Evolutionary conservation across 1,140 invertebrate species (phyloP).

Genomic region (Penaeus indicus): DNA sequence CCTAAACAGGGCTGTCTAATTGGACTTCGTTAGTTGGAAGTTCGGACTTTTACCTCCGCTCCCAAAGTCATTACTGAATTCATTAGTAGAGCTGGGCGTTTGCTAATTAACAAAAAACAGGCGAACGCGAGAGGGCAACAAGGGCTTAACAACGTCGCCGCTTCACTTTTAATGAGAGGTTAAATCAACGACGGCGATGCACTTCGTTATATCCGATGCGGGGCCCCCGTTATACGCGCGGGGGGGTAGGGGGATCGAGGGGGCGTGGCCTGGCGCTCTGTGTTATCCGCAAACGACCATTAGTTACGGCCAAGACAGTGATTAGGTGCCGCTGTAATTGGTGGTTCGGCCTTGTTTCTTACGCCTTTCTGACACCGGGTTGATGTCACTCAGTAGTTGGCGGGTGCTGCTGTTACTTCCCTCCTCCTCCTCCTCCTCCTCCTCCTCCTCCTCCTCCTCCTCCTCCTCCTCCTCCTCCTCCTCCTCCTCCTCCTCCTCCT

Average conservation of each 20-base stretch:
- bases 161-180: slow-evolving; percentile 50
- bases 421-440: background rate
- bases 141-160: slow-evolving; percentile 46
- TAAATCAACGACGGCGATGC: background rate
- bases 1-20: slow-evolving; percentile 61
- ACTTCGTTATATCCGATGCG: no score
- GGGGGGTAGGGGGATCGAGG: background rate
- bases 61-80: slow-evolving; percentile 65
- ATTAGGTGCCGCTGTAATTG: slow-evolving; percentile 46
- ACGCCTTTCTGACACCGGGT: slow-evolving; percentile 48
- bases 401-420: slow-evolving; percentile 51
- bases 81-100: slow-evolving; percentile 64
- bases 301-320: slow-evolving; percentile 7
- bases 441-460: background rate
- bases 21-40: slow-evolving; percentile 64
- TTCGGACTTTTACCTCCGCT: slow-evolving; percentile 60
- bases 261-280: background rate
- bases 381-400: slow-evolving; percentile 61
- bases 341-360: slow-evolving; percentile 21
- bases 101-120: slow-evolving; percentile 65
- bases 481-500: background rate
- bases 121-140: slow-evolving; percentile 56
- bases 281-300: slow-evolving; percentile 18
- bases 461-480: background rate
- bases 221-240: no score